These are phyloP conservation scores for Melanostoma scalare DNA, from an alignment of 2,888 invertebrate genomes.

Conservation along the genomic window DNA sequence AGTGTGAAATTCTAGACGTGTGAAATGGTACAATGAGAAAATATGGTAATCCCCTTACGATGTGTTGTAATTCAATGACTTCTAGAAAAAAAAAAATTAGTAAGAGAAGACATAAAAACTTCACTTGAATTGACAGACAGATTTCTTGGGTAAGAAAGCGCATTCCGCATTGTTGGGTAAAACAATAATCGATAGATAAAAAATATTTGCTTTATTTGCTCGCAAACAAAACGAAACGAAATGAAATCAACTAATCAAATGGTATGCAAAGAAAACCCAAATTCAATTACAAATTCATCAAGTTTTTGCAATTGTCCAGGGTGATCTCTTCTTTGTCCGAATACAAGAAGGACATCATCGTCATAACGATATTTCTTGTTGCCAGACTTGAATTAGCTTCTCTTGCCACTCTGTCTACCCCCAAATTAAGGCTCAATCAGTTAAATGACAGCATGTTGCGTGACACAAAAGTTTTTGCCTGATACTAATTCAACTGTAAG, in stretches of 20 bases:
- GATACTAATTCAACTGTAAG: conserved; percentile 51
- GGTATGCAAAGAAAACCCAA: too few relatives aligned
- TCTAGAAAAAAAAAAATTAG: conserved; percentile 13
- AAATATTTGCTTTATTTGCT: too few relatives aligned
- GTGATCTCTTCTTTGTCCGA: too few relatives aligned
- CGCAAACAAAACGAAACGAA: too few relatives aligned
- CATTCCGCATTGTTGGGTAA: too few relatives aligned
- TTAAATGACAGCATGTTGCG: conserved; percentile 60
- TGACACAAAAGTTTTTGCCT: conserved; percentile 49
- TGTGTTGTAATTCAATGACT: conserved; percentile 34
- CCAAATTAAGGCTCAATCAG: conserved; percentile 54
- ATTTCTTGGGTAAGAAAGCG: too few relatives aligned
- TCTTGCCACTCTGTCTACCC: conserved; percentile 49
- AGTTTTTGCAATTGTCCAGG: too few relatives aligned
- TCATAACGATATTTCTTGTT: conserved; percentile 45
- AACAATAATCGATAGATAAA: too few relatives aligned
- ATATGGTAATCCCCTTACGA: conserved; percentile 16
- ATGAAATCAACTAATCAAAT: too few relatives aligned
- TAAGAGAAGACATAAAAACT: conserved; percentile 16
- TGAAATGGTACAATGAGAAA: conserved; percentile 25
- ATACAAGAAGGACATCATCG: conserved; percentile 15
- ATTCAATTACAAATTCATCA: too few relatives aligned
- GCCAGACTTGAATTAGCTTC: conserved; percentile 31
- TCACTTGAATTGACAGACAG: too few relatives aligned
- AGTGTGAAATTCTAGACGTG: conserved; percentile 16